These are phyloP conservation scores for Barypeithes pellucidus DNA, from an alignment of 2,888 invertebrate genomes.

Conservation along the genomic window DNA sequence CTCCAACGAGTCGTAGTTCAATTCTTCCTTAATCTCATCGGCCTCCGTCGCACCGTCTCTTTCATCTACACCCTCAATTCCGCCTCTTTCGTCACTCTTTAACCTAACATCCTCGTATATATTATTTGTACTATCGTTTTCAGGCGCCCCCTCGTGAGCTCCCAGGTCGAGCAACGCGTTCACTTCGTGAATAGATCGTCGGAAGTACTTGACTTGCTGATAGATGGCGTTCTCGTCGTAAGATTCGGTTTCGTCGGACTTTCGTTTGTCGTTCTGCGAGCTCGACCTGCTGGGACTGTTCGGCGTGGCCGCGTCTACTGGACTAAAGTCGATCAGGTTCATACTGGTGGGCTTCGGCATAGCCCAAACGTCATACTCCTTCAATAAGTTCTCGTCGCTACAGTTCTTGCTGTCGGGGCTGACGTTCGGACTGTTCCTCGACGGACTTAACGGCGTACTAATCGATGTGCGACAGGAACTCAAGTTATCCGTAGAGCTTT, in stretches of 20 bases:
- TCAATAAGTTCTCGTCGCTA: slow-evolving; percentile 54
- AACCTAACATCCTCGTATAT: slow-evolving; percentile 43
- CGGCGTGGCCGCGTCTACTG: slow-evolving; percentile 51
- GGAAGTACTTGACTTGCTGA: slow-evolving; percentile 84
- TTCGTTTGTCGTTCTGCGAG: slow-evolving; percentile 65
- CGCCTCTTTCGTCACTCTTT: slow-evolving; percentile 3
- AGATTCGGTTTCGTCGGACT: slow-evolving; percentile 66
- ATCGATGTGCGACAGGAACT: slow-evolving; percentile 71
- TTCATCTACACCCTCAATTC: slow-evolving; percentile 27
- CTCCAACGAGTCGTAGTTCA: slow-evolving; percentile 64
- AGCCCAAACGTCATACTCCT: slow-evolving; percentile 52
- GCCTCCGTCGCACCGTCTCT: slow-evolving; percentile 1
- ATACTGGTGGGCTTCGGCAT: slow-evolving; percentile 57
- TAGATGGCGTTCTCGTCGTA: slow-evolving; percentile 74
- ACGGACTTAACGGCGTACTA: slow-evolving; percentile 65
- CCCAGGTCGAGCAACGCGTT: slow-evolving; percentile 74
- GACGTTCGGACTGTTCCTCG: slow-evolving; percentile 66
- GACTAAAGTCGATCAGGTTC: slow-evolving; percentile 66
- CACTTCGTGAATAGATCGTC: slow-evolving; percentile 82
- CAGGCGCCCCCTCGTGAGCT: slow-evolving; percentile 19
- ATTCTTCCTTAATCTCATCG: slow-evolving; percentile 45
- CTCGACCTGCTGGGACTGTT: slow-evolving; percentile 51
- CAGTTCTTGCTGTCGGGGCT: slow-evolving; percentile 62
- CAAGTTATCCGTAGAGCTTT: slow-evolving; percentile 65
- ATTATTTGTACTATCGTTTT: slow-evolving; percentile 14